Conservation (phyloP, 2,113 vertebrate species). For the Polyodon spathula region DNA sequence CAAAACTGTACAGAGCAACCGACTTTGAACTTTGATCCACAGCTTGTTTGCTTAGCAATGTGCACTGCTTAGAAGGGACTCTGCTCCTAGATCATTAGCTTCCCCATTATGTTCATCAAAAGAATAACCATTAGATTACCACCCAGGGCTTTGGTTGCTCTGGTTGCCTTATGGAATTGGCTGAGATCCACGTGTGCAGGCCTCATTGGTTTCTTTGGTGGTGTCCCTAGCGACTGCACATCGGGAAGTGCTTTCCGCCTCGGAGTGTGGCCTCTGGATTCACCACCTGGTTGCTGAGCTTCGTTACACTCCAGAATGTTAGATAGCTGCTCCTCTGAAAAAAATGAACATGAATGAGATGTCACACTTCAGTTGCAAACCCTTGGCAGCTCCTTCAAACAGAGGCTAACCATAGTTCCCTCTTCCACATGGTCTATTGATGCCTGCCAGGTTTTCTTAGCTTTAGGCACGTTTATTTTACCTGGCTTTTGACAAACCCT, state of each 20-base stretch:
- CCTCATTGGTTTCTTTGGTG: conserved; percentile 54
- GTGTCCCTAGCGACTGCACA: conserved; percentile 29
- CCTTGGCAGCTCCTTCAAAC: no score
- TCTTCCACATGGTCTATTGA: neutral
- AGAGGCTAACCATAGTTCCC: accelerated
- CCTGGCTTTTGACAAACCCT: no score
- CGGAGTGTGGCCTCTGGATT: conserved; percentile 33
- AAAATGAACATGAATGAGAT: neutral
- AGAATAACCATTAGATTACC: neutral
- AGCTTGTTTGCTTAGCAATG: neutral
- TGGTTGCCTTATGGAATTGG: conserved; percentile 13
- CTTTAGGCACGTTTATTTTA: neutral
- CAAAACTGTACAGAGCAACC: no score
- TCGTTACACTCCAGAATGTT: neutral
- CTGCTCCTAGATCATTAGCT: neutral
- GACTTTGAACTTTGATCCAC: neutral
- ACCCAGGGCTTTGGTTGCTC: conserved; percentile 11
- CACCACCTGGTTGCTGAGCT: neutral
- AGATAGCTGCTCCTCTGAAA: neutral
- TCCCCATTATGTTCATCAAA: neutral
- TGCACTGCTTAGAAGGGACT: neutral
- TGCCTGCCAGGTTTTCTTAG: no score
- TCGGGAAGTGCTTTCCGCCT: conserved; percentile 44
- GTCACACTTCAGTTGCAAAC: neutral
- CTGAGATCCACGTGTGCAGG: conserved; percentile 37